These are phyloP conservation scores for Orchestes rusci DNA, from an alignment of 2,888 invertebrate genomes.

Conservation along the genomic window DNA sequence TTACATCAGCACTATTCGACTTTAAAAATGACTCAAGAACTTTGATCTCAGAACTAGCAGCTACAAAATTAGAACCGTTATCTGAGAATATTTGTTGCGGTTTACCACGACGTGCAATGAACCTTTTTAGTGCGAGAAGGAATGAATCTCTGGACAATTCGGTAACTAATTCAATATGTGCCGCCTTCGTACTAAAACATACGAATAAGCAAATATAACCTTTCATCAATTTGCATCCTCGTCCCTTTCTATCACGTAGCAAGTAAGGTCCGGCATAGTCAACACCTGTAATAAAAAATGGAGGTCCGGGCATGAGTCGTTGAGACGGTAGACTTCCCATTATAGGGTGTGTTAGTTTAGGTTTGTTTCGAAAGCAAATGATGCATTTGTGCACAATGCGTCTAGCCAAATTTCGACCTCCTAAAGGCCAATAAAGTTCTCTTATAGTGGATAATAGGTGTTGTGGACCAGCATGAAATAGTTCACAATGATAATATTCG, in stretches of 20 bases:
- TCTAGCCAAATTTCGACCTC: no score
- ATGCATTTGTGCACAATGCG: no score
- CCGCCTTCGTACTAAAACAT: neutral
- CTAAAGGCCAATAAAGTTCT: no score
- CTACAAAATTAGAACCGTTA: conserved; percentile 2
- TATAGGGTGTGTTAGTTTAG: no score
- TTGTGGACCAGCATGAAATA: neutral
- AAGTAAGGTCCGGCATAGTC: neutral
- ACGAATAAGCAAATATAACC: neutral
- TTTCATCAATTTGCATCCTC: neutral
- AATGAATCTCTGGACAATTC: neutral
- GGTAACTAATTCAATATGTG: neutral
- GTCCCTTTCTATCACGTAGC: neutral
- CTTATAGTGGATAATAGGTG: no score
- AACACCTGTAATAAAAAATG: neutral
- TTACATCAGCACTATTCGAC: neutral
- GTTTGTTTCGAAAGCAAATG: no score
- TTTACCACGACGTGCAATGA: neutral
- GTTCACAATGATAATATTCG: neutral
- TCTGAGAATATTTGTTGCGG: neutral
- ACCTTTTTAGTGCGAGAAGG: conserved; percentile 1
- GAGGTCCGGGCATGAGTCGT: neutral
- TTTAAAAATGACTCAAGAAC: conserved; percentile 1
- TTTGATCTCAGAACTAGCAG: neutral
- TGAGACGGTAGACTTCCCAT: neutral